Evolutionary conservation across 2,113 vertebrate species (phyloP).

Genomic region (Picathartes gymnocephalus): DNA sequence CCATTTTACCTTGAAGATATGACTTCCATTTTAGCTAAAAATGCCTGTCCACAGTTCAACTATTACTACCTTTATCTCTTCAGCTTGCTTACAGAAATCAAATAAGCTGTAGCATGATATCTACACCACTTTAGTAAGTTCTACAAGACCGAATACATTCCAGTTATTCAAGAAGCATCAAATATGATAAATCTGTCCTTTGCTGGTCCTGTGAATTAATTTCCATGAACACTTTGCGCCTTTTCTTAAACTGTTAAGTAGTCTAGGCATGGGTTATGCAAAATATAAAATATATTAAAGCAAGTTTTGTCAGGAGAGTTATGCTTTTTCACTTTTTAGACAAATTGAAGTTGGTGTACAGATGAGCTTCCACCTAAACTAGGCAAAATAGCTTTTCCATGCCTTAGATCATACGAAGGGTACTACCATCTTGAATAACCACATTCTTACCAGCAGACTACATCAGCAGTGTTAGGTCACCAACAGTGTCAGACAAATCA

Average conservation of each 20-base stretch:
- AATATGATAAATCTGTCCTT: not conserved
- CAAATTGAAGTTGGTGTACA: not conserved
- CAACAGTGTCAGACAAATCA: not conserved
- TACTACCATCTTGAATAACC: not conserved
- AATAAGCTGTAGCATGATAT: not conserved
- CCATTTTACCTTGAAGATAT: not conserved
- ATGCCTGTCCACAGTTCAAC: not conserved
- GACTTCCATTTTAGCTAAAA: not conserved
- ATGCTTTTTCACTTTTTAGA: not conserved
- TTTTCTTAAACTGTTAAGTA: not conserved
- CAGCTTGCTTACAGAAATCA: not conserved
- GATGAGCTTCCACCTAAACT: not conserved
- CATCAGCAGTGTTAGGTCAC: not conserved
- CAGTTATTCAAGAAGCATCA: not conserved
- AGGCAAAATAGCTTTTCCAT: not conserved
- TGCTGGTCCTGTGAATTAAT: not conserved
- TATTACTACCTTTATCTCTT: not conserved
- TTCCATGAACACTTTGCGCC: not conserved
- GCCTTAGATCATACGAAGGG: not conserved
- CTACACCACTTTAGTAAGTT: not conserved
- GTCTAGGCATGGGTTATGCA: not conserved
- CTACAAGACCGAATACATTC: not conserved
- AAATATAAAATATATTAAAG: not conserved
- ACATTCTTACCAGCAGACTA: not conserved
- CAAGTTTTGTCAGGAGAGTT: not conserved